Evolutionary conservation across 2,113 vertebrate genomes (phyloP), one percentile per base, ranked within the genome.

Genomic region (Seriola aureovittata): DNA sequence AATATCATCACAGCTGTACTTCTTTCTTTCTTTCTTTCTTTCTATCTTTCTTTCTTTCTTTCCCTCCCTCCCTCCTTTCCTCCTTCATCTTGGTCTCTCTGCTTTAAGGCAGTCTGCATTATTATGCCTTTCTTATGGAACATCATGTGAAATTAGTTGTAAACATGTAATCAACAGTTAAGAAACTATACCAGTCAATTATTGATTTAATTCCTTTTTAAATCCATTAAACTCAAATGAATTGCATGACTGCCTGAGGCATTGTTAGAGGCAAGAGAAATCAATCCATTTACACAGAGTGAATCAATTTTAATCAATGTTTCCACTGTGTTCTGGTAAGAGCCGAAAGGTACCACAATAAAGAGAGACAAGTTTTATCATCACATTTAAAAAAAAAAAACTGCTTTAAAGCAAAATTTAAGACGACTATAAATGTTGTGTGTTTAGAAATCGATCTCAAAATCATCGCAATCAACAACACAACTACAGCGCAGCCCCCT

Each of bases 1-100:
- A 82, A 63, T 42, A 68, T 79, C 29, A 60, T 19, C 32, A 60
- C 62, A 36, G 69, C 78, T 60, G 23, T 19, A 34, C 2, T 69
- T 19, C 6, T 9, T 23, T 52, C 2, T 34, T 14, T 46, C 25
- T n/a, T 38, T 23, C 7, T 50, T 9, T n/a, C 6, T 65, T n/a
- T 16, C 1, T 79, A 52, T 23, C 23, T 23, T 23, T 23, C 8
- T 4, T 2, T 23, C 25, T n/a, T 42, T 42, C 1, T 11, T 42
- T 11, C 40, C 8, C 10, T 10, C 40, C 40, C 5, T 38, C 8
- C 38, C 8, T 38, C 8, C 38, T 38, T 38, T 8, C 8, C 38
- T 38, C 8, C 38, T 38, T 8, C 9, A 5, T 6, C 8, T 38
- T 8, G 5, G 38, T 38, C 38, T 8, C 34, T 81, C 46, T 58